A percentile compares a stretch with the other conserved stretches of the same genome.
phyloP scores from a whole-genome alignment of 1,140 invertebrate genomes.

The Drosophila nebulosa region DNA sequence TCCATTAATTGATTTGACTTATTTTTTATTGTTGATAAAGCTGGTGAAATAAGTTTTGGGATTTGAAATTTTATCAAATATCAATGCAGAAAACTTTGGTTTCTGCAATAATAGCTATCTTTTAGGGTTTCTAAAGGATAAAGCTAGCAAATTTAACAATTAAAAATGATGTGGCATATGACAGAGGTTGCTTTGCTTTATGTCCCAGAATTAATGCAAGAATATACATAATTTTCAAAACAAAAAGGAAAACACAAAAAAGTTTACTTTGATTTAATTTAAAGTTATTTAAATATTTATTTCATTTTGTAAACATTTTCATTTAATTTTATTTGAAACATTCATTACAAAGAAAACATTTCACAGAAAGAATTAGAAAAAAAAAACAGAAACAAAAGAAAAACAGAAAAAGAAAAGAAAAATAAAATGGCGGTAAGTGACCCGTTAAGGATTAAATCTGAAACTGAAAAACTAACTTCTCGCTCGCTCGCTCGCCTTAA shows the following conservation, averaged over 20 bases:
- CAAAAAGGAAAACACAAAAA: neutral
- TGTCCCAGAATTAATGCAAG: neutral
- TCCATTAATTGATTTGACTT: too few species aligned
- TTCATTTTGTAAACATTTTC: conserved; percentile 19
- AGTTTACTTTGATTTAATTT: conserved; percentile 19
- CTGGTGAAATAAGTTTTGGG: too few species aligned
- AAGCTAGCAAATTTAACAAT: too few species aligned
- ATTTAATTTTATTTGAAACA: conserved; percentile 36
- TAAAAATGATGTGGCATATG: too few species aligned
- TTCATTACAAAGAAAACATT: conserved; percentile 13
- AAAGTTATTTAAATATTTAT: neutral
- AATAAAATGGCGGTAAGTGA: conserved; percentile 69
- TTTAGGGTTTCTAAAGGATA: too few species aligned
- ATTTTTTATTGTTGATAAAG: too few species aligned
- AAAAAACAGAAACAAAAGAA: conserved; percentile 40
- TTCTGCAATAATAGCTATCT: too few species aligned
- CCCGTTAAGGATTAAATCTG: conserved; percentile 38
- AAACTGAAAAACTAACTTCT: conserved; percentile 41
- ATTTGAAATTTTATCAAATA: too few species aligned
- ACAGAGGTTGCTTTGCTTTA: too few species aligned
- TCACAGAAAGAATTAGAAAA: conserved; percentile 10
- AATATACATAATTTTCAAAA: neutral
- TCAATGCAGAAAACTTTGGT: too few species aligned
- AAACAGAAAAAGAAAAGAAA: conserved; percentile 34
- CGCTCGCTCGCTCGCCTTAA: conserved; percentile 40